Percentiles rank a stretch among this genome's conserved stretches.
Conservation (phyloP, 1,140 invertebrate genomes). For the Trichonephila clavata region DNA sequence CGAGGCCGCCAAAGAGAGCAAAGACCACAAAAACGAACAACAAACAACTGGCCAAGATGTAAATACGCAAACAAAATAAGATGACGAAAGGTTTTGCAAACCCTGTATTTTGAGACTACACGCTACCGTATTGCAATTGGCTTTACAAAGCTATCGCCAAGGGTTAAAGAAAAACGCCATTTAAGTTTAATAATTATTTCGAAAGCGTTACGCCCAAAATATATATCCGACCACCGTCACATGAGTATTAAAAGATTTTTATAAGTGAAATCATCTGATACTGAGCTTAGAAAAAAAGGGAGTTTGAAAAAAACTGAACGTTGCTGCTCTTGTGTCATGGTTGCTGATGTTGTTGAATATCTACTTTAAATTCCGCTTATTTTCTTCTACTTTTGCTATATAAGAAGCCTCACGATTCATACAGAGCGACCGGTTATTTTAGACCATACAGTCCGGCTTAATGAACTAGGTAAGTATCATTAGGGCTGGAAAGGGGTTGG, state of each 20-base stretch:
- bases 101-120: constrained; percentile 43
- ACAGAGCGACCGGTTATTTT: constrained; percentile 61
- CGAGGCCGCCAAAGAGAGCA: background rate
- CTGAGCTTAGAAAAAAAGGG: too few relatives aligned
- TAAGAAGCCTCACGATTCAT: constrained; percentile 17
- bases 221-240: background rate
- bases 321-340: background rate
- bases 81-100: background rate
- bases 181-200: constrained; percentile 56
- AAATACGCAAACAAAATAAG: constrained; percentile 67
- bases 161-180: background rate
- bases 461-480: constrained; percentile 61
- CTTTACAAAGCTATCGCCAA: background rate
- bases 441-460: constrained; percentile 65
- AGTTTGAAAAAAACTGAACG: background rate
- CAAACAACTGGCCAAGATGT: constrained; percentile 25
- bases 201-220: constrained; percentile 63
- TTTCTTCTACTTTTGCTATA: constrained; percentile 26
- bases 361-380: constrained; percentile 38
- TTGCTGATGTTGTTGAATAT: constrained; percentile 35
- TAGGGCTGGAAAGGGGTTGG: constrained; percentile 35
- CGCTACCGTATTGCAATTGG: constrained; percentile 55
- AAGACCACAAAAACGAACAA: background rate
- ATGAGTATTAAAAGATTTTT: constrained; percentile 43
- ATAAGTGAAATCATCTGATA: constrained; percentile 23